Conservation (phyloP, 2,888 invertebrate species). For the Rosalia funebris region DNA sequence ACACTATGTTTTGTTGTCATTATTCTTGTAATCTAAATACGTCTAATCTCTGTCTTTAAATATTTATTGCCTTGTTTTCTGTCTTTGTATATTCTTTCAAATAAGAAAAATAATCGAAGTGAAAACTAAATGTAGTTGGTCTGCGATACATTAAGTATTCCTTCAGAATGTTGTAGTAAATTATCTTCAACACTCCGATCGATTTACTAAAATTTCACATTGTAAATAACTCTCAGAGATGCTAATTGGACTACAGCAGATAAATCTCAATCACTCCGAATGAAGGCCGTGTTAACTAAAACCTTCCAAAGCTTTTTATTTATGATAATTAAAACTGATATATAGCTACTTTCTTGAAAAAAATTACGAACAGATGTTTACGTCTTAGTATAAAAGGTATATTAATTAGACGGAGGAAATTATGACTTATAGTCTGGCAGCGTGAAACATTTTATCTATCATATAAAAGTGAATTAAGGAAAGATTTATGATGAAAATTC, state of each 20-base stretch:
- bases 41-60: no score
- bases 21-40: no score
- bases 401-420: constrained; percentile 15
- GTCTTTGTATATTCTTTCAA: no score
- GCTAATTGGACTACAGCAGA: not conserved
- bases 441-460: constrained; percentile 14
- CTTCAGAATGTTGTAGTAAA: no score
- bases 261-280: not conserved
- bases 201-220: no score
- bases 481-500: constrained; percentile 16
- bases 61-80: no score
- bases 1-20: no score
- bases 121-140: no score
- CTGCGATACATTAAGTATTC: no score
- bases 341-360: not conserved
- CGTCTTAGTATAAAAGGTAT: constrained; percentile 10
- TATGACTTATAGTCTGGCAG: constrained; percentile 13
- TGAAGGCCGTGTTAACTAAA: not conserved
- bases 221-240: no score
- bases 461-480: constrained; percentile 15
- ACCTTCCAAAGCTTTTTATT: not conserved
- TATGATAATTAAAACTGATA: constrained; percentile 8
- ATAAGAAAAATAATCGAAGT: no score
- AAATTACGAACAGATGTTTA: constrained; percentile 15
- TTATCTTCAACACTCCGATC: no score